Evolutionary conservation across 1,140 invertebrate genomes (phyloP), one percentile per base, ranked within the genome.

Genomic region (Cecropterus lyciades): DNA sequence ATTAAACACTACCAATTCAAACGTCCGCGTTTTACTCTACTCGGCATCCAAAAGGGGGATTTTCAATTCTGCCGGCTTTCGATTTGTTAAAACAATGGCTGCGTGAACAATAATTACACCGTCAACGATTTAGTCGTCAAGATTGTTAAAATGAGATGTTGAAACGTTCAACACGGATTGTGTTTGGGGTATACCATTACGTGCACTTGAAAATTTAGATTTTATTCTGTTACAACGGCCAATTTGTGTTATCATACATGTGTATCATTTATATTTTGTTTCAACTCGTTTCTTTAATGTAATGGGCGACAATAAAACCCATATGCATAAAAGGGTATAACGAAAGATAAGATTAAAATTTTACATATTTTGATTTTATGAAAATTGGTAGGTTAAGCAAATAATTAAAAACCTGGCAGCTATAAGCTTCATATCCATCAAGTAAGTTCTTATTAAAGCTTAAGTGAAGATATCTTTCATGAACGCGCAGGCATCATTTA

Each of bases 71-170:
- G 65, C 65, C 67, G 55, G 46, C 24, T 79, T 66, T 70, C 60
- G 70, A 64, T 79, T 82, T 79, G 75, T 70, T 82, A 71, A 71
- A 83, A 82, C 77, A 85, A 84, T 84, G 75, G 73, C 51, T 65
- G 70, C 73, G 69, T 73, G 70, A 71, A 73, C 70, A 72, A 75
- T 80, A 83, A 87, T 87, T 87, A 84, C 65, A 57, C 48, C 72
- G 77, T 83, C 76, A 77, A 67, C 67, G 62, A 78, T 78, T 75
- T 75, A 78, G 71, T 70, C 73, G 73, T 78, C 73, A 69, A 70
- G 70, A 73, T 73, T 64, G 56, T 75, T 75, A 69, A 72, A 75
- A 72, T 70, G 72, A 70, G 72, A 75, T 74, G 72, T 77, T 74
- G 70, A 77, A 75, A 70, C 56, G 64, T 71, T 73, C 52, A 75